Percentiles rank a stretch among this genome's conserved stretches.
Evolutionary conservation across 2,113 vertebrate species (phyloP).

Genomic region (Tiliqua scincoides): DNA sequence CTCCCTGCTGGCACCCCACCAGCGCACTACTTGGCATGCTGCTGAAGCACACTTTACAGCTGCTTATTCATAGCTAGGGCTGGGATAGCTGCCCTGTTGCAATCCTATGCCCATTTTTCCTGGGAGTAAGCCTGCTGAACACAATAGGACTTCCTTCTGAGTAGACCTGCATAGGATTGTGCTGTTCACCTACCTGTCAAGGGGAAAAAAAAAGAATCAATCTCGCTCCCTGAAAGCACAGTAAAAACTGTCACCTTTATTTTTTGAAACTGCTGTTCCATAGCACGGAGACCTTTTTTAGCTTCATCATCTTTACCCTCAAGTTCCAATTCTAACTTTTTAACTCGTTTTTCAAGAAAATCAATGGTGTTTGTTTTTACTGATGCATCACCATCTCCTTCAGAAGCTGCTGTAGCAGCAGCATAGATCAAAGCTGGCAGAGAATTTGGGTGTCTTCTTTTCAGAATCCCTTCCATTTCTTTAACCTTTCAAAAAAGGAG

Average conservation of each 20-base stretch:
- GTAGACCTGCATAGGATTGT: too few species aligned
- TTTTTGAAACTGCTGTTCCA: constrained; percentile 93
- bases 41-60: too few species aligned
- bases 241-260: constrained; percentile 82
- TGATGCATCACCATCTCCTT: constrained; percentile 43
- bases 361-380: constrained; percentile 71
- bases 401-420: constrained; percentile 78
- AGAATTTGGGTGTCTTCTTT: constrained; percentile 88
- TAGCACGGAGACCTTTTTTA: constrained; percentile 85
- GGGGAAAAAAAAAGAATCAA: background rate
- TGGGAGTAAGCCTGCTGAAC: too few species aligned
- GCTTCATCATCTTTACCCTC: constrained; percentile 91
- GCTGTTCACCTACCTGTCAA: background rate
- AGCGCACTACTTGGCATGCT: background rate
- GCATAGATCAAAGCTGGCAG: constrained; percentile 91
- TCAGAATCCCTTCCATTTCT: constrained; percentile 92
- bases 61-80: too few species aligned
- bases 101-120: too few species aligned
- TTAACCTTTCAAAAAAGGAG: constrained; percentile 82
- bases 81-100: too few species aligned
- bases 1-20: too few species aligned
- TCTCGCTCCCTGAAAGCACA: background rate
- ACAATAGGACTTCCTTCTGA: too few species aligned
- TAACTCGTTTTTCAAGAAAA: constrained; percentile 87
- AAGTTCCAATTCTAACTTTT: constrained; percentile 89